phyloP scores from a whole-genome alignment of 2,797 vertebrate species.

The Xiphorhynchus erythropygius region DNA sequence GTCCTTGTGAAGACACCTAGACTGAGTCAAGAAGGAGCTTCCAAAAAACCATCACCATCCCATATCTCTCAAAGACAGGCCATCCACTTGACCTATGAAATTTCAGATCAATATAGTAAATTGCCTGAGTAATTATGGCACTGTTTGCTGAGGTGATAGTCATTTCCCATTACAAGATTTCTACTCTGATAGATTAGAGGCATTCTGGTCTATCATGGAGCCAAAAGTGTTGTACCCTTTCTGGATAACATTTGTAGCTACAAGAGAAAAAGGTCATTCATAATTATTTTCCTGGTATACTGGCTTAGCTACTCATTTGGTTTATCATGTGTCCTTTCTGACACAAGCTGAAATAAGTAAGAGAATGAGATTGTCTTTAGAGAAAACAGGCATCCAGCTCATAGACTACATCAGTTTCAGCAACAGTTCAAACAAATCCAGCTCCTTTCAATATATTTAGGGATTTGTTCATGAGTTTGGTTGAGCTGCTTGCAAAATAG shows the following conservation, averaged over 20 bases:
- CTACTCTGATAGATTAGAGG: not conserved
- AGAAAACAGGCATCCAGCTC: slow-evolving; percentile 27
- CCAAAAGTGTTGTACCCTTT: slow-evolving; percentile 8
- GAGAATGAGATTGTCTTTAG: not conserved
- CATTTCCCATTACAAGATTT: not conserved
- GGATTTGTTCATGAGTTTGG: slow-evolving; percentile 48
- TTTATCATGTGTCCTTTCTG: slow-evolving; percentile 20
- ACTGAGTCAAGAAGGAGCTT: not conserved
- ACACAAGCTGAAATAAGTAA: slow-evolving; percentile 30
- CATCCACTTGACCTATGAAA: not conserved
- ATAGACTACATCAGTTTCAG: slow-evolving; percentile 22
- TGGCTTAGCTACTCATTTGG: slow-evolving; percentile 5
- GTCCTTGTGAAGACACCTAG: not conserved
- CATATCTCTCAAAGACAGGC: not conserved
- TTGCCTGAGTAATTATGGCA: not conserved
- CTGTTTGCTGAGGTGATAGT: slow-evolving; percentile 2
- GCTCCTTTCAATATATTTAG: slow-evolving; percentile 38
- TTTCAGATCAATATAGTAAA: not conserved
- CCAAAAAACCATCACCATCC: not conserved
- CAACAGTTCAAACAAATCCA: slow-evolving; percentile 35
- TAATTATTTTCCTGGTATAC: slow-evolving; percentile 44
- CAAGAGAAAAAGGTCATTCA: slow-evolving; percentile 46
- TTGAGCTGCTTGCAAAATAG: slow-evolving; percentile 57
- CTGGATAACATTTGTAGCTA: slow-evolving; percentile 21
- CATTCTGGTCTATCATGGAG: not conserved